Conservation (phyloP, 2,113 vertebrate species). For the Felis chaus region DNA sequence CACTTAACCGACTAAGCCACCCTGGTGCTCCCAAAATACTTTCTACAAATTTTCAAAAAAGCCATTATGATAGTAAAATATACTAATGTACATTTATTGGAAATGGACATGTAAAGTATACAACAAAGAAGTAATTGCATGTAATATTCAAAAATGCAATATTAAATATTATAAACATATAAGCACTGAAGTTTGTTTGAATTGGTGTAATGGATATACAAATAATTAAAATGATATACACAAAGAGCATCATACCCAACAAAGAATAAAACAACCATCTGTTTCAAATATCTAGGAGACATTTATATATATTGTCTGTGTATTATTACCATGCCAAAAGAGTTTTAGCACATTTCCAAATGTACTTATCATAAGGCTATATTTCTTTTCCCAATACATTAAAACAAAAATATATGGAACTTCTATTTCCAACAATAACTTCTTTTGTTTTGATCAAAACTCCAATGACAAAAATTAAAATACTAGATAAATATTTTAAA, state of each 20-base stretch:
- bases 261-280: neutral
- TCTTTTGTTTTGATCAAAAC: constrained; percentile 28
- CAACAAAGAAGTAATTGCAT: neutral
- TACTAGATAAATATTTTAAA: neutral
- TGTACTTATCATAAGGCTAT: neutral
- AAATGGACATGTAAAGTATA: neutral
- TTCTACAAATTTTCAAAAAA: neutral
- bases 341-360: neutral
- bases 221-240: neutral
- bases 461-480: constrained; percentile 7
- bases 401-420: neutral
- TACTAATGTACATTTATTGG: neutral
- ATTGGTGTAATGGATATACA: neutral
- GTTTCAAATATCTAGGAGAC: neutral
- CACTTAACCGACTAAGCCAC: no score
- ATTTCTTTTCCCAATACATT: neutral
- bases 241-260: neutral
- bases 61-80: neutral
- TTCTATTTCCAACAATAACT: neutral
- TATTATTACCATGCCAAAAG: neutral
- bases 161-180: neutral
- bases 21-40: no score
- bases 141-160: neutral
- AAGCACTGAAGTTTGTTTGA: neutral
- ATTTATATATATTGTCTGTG: neutral